Base-by-base conservation (phyloP, 30 jellyfish, hydroid and myxozoan species). In the Turritopsis rubra region DNA sequence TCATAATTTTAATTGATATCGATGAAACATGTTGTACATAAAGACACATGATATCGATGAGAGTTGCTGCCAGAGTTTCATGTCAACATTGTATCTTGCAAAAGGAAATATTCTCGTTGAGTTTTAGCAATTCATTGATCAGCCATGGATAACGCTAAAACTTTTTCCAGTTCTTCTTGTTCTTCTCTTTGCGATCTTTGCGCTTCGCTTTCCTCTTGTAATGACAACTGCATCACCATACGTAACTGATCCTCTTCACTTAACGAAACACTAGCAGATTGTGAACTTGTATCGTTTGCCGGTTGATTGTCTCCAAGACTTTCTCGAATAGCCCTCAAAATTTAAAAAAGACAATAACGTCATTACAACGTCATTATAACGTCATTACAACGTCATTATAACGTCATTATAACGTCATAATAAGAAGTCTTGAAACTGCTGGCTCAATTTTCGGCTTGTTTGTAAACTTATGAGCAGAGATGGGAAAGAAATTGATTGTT, bases 101-200 rank as follows among this genome's bases (percentile, higher is more conserved):
- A n/a, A n/a, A n/a, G n/a, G n/a, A n/a, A n/a, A n/a, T n/a, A n/a
- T n/a, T n/a, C n/a, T n/a, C n/a, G n/a, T n/a, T n/a, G n/a, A n/a
- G n/a, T n/a, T n/a, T n/a, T n/a, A n/a, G n/a, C n/a, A n/a, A 41
- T 41, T 41, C 60, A 92, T 82, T 87, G 88, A 25, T 92, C 98
- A 13, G 87, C 81, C 70, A 92, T 27, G 52, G 98, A 92, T 24
- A 92, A 79, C 31, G 70, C 83, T 54, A 92, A 65, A 80, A 92
- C 83, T 82, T 89, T 73, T 72, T 92, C 91, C 19, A 92, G 85
- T 81, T 87, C 98, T 29, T 88, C 96, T 28, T 92, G 96, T 82
- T 92, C 98, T 41, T 78, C 87, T 68, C 79, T 86, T 75, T 75
- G 72, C 54, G 65, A 88, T 71, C 52, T 73, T 75, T 79, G 86